A percentile compares a stretch with the other conserved stretches of the same genome.
Evolutionary conservation across 1,140 invertebrate species (phyloP).

Genomic region (Leptinotarsa lineolata): DNA sequence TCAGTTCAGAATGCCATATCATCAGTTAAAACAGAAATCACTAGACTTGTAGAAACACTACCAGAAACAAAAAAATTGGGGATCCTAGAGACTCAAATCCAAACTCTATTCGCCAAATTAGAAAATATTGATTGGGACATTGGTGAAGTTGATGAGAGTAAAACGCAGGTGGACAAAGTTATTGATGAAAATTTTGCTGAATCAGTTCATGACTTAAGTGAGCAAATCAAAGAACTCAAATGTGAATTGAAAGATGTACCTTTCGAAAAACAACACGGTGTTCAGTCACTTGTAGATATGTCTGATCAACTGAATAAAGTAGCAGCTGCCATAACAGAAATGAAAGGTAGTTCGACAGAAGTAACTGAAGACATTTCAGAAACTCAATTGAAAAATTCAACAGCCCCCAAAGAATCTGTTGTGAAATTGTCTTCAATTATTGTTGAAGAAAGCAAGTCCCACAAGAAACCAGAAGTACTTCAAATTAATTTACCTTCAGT

Average conservation of each 20-base stretch:
- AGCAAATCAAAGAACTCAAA: neutral
- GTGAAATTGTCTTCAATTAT: constrained; percentile 27
- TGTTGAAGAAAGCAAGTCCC: constrained; percentile 24
- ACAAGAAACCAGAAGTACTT: constrained; percentile 28
- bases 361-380: neutral
- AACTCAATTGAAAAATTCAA: neutral
- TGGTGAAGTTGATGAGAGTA: neutral
- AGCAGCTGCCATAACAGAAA: neutral
- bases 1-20: neutral
- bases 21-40: too few relatives aligned
- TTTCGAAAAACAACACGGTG: neutral
- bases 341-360: neutral
- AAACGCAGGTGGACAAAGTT: too few relatives aligned
- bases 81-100: neutral
- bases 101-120: constrained; percentile 7
- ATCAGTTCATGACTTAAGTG: neutral
- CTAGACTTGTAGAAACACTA: too few relatives aligned
- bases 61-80: neutral
- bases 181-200: neutral
- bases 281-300: neutral
- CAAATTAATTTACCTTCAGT: constrained; percentile 23
- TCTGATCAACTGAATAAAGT: neutral
- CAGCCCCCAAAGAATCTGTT: constrained; percentile 25
- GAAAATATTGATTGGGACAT: neutral
- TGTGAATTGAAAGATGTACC: neutral